A percentile compares a stretch with the other conserved stretches of the same genome.
These are phyloP conservation scores for Arothron firmamentum DNA, from an alignment of 2,113 vertebrate genomes.

Conservation along the genomic window DNA sequence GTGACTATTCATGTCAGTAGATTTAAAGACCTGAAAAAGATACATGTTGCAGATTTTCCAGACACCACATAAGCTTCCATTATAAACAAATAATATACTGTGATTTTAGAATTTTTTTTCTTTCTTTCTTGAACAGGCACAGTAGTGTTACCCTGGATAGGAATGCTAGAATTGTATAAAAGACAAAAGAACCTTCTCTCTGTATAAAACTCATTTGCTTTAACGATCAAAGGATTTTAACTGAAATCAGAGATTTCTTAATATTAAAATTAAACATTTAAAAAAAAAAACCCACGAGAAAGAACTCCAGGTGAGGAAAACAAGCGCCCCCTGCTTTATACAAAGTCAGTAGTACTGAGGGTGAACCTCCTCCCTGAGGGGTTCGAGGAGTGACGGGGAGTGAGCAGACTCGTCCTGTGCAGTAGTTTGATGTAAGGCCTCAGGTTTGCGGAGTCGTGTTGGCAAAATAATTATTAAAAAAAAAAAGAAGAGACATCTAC, in stretches of 20 bases:
- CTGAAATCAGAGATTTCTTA: conserved; percentile 36
- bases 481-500: conserved; percentile 68
- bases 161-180: conserved; percentile 74
- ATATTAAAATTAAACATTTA: conserved; percentile 63
- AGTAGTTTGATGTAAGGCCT: conserved; percentile 92
- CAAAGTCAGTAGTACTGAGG: conserved; percentile 97
- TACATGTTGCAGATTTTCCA: conserved; percentile 58
- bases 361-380: conserved; percentile 72
- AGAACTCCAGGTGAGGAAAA: conserved; percentile 72
- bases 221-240: neutral
- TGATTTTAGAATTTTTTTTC: conserved; percentile 5
- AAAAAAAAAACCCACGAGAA: conserved; percentile 43
- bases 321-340: conserved; percentile 77
- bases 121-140: conserved; percentile 75
- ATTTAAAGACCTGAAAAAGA: conserved; percentile 72
- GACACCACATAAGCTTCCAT: conserved; percentile 58
- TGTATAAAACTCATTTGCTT: conserved; percentile 53
- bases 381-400: conserved; percentile 33
- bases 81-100: conserved; percentile 73
- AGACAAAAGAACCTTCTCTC: conserved; percentile 33
- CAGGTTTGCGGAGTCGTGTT: conserved; percentile 72
- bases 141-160: conserved; percentile 84
- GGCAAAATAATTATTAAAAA: conserved; percentile 82
- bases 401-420: conserved; percentile 79
- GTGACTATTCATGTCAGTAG: conserved; percentile 55